Evolutionary conservation across 2,797 vertebrate species (phyloP).

Genomic region (Microctenopoma lineatum): DNA sequence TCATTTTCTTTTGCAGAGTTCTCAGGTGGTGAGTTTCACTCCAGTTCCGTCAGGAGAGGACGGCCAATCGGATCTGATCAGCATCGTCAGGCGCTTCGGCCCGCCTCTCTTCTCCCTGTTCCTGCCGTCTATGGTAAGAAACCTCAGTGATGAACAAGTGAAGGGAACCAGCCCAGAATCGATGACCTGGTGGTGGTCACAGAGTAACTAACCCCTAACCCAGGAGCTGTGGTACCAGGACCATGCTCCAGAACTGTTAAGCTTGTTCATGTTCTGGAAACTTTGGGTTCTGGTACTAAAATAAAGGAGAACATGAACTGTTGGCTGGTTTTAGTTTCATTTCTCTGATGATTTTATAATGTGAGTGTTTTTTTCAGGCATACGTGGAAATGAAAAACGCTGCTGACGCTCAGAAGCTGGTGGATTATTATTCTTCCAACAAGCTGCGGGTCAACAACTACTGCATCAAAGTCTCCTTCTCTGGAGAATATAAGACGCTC

Average conservation of each 20-base stretch:
- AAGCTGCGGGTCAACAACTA: conserved; percentile 72
- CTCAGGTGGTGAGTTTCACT: conserved; percentile 75
- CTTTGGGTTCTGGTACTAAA: no score
- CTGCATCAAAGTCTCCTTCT: conserved; percentile 72
- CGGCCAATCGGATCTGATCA: conserved; percentile 66
- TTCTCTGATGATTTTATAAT: no score
- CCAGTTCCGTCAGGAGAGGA: conserved; percentile 69
- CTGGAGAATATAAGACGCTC: conserved; percentile 76
- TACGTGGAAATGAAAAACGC: conserved; percentile 76
- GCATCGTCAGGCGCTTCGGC: conserved; percentile 77
- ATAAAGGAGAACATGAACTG: no score
- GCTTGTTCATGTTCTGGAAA: no score
- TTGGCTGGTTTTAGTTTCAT: no score
- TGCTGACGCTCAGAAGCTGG: conserved; percentile 76
- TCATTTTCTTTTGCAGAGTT: conserved; percentile 56
- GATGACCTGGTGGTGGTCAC: no score
- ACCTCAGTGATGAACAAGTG: not conserved
- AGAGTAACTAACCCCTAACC: no score
- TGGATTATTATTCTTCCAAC: conserved; percentile 71
- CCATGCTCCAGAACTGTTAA: no score
- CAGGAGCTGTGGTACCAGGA: no score
- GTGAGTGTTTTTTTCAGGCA: conserved; percentile 52
- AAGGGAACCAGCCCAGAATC: no score
- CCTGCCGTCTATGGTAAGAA: conserved; percentile 74
- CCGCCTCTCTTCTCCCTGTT: conserved; percentile 73